phyloP scores from a whole-genome alignment of 2,113 vertebrate genomes.

The Lathamus discolor region DNA sequence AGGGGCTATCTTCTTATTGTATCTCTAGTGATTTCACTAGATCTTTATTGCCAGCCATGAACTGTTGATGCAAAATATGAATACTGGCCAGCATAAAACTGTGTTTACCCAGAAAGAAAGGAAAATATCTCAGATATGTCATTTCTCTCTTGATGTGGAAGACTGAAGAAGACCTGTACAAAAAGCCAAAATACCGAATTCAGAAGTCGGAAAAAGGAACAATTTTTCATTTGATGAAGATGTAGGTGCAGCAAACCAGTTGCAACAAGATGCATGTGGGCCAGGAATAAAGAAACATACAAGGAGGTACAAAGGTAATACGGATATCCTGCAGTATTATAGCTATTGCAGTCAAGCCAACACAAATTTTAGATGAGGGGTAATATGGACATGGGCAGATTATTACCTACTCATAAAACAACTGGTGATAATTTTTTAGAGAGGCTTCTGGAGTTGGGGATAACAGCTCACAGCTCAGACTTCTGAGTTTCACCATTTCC shows the following conservation, averaged over 20 bases:
- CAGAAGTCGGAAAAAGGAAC: background rate
- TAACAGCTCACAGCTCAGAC: background rate
- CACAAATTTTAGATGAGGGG: background rate
- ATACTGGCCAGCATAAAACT: background rate
- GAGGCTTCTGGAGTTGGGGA: background rate
- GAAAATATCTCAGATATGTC: background rate
- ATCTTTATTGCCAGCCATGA: background rate
- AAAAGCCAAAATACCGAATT: background rate
- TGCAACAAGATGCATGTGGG: background rate
- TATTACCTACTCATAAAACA: background rate
- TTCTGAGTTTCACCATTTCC: background rate
- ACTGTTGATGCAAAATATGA: background rate
- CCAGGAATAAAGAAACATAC: background rate
- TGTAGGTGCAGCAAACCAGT: background rate
- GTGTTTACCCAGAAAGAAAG: background rate
- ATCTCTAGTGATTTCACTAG: background rate
- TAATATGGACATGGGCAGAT: background rate
- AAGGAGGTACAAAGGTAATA: background rate
- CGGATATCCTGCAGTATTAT: background rate
- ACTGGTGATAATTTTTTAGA: background rate
- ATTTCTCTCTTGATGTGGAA: background rate
- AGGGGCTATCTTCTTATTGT: background rate
- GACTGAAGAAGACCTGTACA: background rate
- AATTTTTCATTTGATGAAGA: background rate
- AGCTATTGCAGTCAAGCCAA: background rate